Conservation (phyloP, 2,888 invertebrate species). For the Xylota segnis region DNA sequence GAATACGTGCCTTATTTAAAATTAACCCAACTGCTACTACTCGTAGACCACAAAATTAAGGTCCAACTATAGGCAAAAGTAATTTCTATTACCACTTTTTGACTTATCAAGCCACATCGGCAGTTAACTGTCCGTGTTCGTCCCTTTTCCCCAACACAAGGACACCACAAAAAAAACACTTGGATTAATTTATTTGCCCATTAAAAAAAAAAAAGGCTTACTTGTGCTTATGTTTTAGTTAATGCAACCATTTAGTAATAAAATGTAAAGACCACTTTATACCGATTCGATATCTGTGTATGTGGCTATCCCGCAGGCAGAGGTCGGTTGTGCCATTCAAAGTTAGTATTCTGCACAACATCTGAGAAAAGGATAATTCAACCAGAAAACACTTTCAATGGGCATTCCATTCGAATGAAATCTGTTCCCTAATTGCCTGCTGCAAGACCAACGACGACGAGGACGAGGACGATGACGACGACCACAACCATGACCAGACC, state of each 20-base stretch:
- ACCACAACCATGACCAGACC: constrained; percentile 9
- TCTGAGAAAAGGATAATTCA: constrained; percentile 55
- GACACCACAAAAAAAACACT: constrained; percentile 27
- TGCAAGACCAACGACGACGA: constrained; percentile 52
- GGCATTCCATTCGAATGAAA: constrained; percentile 65
- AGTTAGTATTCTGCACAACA: constrained; percentile 57
- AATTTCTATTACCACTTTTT: constrained; percentile 44
- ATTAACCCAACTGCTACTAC: background rate
- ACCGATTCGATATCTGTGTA: constrained; percentile 17
- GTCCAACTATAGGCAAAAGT: constrained; percentile 7
- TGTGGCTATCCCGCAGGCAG: background rate
- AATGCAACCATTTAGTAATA: constrained; percentile 66
- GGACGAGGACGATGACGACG: background rate
- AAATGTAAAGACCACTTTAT: constrained; percentile 57
- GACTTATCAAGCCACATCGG: constrained; percentile 32
- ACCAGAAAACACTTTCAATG: constrained; percentile 62
- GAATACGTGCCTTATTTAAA: background rate
- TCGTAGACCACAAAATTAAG: constrained; percentile 33
- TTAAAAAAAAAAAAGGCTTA: constrained; percentile 26
- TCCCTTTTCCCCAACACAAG: constrained; percentile 5
- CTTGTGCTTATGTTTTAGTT: constrained; percentile 44
- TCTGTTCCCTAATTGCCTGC: constrained; percentile 71
- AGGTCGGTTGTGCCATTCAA: background rate
- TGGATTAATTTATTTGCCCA: constrained; percentile 46
- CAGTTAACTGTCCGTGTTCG: constrained; percentile 36